Evolutionary conservation across 2,797 vertebrate genomes (phyloP).

Genomic region (Sparus aurata): DNA sequence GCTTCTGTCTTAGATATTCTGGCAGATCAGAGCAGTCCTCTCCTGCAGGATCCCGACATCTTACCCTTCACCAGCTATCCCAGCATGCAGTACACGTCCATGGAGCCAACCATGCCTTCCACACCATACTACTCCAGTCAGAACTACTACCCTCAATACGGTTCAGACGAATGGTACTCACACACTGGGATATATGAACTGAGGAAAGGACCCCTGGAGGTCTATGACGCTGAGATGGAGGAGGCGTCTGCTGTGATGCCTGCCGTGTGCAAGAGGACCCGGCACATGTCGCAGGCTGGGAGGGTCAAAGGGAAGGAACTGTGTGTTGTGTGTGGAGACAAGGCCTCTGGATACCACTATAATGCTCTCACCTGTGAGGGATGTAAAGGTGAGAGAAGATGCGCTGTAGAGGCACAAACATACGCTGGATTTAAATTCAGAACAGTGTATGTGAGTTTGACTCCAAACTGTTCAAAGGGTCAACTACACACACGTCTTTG

Average conservation of each 20-base stretch:
- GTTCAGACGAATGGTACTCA: constrained; percentile 93
- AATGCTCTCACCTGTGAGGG: constrained; percentile 99
- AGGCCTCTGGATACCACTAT: constrained; percentile 98
- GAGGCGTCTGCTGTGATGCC: constrained; percentile 82
- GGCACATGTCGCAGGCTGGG: constrained; percentile 85
- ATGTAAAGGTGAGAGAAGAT: constrained; percentile 92
- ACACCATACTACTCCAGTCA: constrained; percentile 92
- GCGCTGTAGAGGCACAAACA: too few relatives aligned
- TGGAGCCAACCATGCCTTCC: constrained; percentile 89
- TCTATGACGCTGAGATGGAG: constrained; percentile 88
- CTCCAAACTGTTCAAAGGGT: too few relatives aligned
- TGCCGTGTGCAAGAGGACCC: constrained; percentile 87
- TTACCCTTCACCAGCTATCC: constrained; percentile 90
- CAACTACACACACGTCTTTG: too few relatives aligned
- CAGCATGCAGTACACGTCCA: constrained; percentile 88
- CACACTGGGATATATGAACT: constrained; percentile 91
- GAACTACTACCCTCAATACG: constrained; percentile 91
- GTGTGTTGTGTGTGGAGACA: constrained; percentile 97
- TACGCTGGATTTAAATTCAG: too few relatives aligned
- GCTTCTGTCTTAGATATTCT: constrained; percentile 87
- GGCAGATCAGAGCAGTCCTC: constrained; percentile 90
- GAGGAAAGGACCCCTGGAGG: constrained; percentile 90
- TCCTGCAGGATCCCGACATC: constrained; percentile 91
- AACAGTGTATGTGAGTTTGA: background rate
- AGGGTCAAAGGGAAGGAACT: constrained; percentile 95